A percentile compares a stretch with the other conserved stretches of the same genome.
phyloP scores from a whole-genome alignment of 2,797 vertebrate genomes.

The Protonibea diacanthus region DNA sequence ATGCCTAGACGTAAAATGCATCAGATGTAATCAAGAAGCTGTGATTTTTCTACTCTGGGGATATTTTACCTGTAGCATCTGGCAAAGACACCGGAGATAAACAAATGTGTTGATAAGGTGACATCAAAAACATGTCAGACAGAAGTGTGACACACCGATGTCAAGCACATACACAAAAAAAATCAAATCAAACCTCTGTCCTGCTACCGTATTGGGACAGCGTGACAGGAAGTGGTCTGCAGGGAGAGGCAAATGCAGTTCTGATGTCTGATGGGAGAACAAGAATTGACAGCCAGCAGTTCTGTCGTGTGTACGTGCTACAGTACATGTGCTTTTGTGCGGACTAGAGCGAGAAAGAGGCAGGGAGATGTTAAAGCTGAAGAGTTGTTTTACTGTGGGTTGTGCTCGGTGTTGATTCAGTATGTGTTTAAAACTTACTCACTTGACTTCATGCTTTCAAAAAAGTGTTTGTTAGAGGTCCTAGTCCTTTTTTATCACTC shows the following conservation, averaged over 20 bases:
- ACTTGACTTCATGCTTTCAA: neutral
- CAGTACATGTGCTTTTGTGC: neutral
- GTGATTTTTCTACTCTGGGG: slow-evolving; percentile 17
- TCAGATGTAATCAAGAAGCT: neutral
- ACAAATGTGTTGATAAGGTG: slow-evolving; percentile 30
- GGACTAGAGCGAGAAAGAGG: neutral
- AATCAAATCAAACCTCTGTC: slow-evolving; percentile 13
- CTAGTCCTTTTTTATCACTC: neutral
- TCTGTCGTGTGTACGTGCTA: neutral
- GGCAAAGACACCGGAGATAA: slow-evolving; percentile 12
- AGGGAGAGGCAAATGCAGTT: slow-evolving; percentile 17
- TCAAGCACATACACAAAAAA: slow-evolving; percentile 8
- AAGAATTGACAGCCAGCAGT: slow-evolving; percentile 31
- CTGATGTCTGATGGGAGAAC: slow-evolving; percentile 27
- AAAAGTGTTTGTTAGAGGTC: neutral
- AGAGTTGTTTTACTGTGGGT: neutral
- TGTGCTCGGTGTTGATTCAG: neutral
- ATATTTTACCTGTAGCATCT: slow-evolving; percentile 29
- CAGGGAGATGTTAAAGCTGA: neutral
- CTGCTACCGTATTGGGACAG: neutral
- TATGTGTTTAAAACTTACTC: neutral
- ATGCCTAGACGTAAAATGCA: too few relatives aligned
- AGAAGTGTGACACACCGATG: neutral
- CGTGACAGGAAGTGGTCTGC: slow-evolving; percentile 31
- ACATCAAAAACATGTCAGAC: slow-evolving; percentile 22